Conservation (phyloP, 2,888 invertebrate species). For the Eupithecia insigniata region DNA sequence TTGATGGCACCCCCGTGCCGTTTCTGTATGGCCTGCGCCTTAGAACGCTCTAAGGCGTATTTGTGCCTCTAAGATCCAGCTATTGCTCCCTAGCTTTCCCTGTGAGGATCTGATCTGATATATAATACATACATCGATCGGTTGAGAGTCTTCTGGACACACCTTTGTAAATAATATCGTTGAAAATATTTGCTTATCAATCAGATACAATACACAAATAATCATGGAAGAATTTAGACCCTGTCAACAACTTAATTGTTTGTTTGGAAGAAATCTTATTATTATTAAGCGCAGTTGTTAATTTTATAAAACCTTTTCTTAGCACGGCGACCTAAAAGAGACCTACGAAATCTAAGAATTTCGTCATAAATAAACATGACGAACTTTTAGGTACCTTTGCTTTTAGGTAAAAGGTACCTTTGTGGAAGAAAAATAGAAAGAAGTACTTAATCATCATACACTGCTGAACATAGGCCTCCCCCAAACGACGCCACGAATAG, state of each 20-base stretch:
- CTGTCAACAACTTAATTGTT: not conserved
- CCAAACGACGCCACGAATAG: too few species aligned
- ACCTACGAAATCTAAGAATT: not conserved
- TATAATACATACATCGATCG: not conserved
- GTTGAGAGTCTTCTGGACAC: not conserved
- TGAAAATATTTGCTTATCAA: not conserved
- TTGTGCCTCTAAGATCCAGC: too few species aligned
- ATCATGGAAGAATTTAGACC: not conserved
- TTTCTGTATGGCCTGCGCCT: too few species aligned
- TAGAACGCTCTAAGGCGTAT: too few species aligned
- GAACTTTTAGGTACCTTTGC: not conserved
- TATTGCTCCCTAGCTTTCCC: too few species aligned
- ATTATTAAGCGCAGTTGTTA: not conserved
- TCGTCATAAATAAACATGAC: too few species aligned
- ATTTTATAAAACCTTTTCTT: not conserved
- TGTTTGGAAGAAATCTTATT: not conserved
- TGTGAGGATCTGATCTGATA: too few species aligned
- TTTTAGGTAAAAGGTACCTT: too few species aligned
- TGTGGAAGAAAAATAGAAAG: not conserved
- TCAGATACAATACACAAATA: not conserved
- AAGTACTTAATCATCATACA: too few species aligned
- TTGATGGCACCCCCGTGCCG: too few species aligned
- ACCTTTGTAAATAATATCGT: not conserved
- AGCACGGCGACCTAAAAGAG: not conserved
- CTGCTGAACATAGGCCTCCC: too few species aligned